Conservation (phyloP, 2,797 vertebrate species). For the Petrocephalus schoutedeni region DNA sequence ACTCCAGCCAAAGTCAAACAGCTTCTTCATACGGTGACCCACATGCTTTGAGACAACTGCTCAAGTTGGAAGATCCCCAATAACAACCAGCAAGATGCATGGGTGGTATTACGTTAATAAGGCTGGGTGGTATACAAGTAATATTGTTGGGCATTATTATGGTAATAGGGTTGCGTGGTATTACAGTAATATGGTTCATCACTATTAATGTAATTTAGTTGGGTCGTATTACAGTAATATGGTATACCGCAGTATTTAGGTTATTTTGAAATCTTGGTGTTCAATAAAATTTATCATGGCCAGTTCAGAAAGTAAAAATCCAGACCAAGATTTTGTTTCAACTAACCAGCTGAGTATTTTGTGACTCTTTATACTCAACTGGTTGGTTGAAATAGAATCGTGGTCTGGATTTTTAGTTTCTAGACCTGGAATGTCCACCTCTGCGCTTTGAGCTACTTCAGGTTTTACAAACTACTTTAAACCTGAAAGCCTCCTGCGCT, state of each 20-base stretch:
- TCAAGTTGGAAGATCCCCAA: not conserved
- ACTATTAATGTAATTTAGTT: too few species aligned
- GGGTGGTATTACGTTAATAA: not conserved
- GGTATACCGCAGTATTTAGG: too few species aligned
- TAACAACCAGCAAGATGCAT: not conserved
- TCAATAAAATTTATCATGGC: too few species aligned
- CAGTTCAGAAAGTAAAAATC: too few species aligned
- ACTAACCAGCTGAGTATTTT: too few species aligned
- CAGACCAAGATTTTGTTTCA: too few species aligned
- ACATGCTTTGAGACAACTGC: not conserved
- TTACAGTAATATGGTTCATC: too few species aligned
- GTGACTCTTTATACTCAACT: too few species aligned
- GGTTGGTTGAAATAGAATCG: not conserved
- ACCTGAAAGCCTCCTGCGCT: not conserved
- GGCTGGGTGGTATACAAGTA: not conserved
- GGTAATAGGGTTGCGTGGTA: too few species aligned
- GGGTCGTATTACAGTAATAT: too few species aligned
- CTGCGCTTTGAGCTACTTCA: not conserved
- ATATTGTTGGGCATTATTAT: not conserved
- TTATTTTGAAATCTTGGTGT: too few species aligned
- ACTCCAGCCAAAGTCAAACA: not conserved
- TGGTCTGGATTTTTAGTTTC: not conserved
- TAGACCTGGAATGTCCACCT: not conserved
- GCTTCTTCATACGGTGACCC: not conserved
- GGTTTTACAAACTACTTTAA: not conserved